Evolutionary conservation across 2,888 invertebrate species (phyloP).

Genomic region (Microctonus brassicae): DNA sequence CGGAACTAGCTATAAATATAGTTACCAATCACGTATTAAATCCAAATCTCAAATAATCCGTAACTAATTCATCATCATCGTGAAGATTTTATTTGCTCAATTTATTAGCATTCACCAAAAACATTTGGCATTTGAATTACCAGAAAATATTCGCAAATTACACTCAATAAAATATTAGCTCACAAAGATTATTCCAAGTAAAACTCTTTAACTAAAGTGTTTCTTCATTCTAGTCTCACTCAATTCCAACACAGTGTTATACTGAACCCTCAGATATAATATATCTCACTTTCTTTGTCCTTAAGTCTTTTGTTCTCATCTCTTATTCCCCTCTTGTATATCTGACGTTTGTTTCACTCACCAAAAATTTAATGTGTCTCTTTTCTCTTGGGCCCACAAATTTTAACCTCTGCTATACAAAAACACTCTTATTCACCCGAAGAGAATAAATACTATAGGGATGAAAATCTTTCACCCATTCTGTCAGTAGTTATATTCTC

Average conservation of each 20-base stretch:
- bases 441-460: not conserved
- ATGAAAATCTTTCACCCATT: not conserved
- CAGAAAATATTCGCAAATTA: no score
- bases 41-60: constrained; percentile 11
- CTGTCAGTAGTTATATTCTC: not conserved
- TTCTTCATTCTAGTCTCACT: constrained; percentile 33
- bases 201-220: constrained; percentile 58
- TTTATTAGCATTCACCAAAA: no score
- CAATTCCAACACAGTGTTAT: not conserved
- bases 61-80: constrained; percentile 1
- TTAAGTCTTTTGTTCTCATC: constrained; percentile 20
- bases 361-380: not conserved
- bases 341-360: not conserved
- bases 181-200: constrained; percentile 56
- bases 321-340: not conserved
- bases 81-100: no score
- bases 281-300: constrained; percentile 19
- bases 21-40: not conserved
- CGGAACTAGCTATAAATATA: constrained; percentile 17
- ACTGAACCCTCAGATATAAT: constrained; percentile 5
- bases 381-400: not conserved
- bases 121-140: no score
- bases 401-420: not conserved
- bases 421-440: not conserved
- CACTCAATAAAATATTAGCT: constrained; percentile 45